Evolutionary conservation across 1,140 invertebrate genomes (phyloP).

Genomic region (Lepidotrigona ventralis): DNA sequence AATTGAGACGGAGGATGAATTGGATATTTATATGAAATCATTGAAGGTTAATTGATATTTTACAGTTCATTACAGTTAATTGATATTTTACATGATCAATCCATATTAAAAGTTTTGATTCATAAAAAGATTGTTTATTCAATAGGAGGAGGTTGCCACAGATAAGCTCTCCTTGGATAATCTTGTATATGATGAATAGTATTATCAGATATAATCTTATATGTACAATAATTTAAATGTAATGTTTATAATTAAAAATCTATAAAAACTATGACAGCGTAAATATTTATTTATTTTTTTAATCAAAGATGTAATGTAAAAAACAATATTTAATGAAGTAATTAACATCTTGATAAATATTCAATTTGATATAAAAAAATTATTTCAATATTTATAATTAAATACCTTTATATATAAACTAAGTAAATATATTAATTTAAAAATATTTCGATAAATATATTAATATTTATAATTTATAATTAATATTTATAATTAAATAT

Average conservation of each 20-base stretch:
- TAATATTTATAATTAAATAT: neutral
- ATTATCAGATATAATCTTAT: constrained; percentile 32
- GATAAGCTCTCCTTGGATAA: constrained; percentile 55
- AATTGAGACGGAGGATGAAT: constrained; percentile 83
- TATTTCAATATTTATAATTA: neutral
- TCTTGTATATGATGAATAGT: constrained; percentile 36
- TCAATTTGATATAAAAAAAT: neutral
- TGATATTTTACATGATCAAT: constrained; percentile 66
- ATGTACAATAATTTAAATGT: constrained; percentile 28
- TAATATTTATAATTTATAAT: too few relatives aligned
- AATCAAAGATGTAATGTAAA: neutral
- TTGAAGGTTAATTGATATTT: constrained; percentile 74
- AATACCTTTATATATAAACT: neutral
- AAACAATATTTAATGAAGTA: neutral
- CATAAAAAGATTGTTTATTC: constrained; percentile 68
- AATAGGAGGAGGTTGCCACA: constrained; percentile 65
- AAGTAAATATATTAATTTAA: neutral
- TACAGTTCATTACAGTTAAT: constrained; percentile 71
- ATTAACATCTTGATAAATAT: neutral
- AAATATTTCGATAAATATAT: too few relatives aligned
- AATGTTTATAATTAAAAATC: constrained; percentile 48
- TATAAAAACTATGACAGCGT: neutral
- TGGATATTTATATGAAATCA: constrained; percentile 87
- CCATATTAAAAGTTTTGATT: constrained; percentile 49
- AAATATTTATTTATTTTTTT: constrained; percentile 3